phyloP scores from a whole-genome alignment of 2,888 invertebrate species.

The Eulithis testata region DNA sequence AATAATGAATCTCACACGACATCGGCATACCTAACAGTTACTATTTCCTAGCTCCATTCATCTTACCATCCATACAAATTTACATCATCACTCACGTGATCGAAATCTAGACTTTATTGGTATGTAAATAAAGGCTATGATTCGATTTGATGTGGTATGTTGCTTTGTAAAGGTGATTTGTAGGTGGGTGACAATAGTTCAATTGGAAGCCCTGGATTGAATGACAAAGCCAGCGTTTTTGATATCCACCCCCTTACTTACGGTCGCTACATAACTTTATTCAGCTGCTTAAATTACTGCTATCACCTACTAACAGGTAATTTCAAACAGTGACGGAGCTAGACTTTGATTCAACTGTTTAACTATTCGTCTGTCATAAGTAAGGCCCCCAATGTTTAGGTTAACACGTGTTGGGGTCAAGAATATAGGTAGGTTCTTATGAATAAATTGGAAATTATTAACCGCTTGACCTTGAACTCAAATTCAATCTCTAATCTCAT shows the following conservation, averaged over 20 bases:
- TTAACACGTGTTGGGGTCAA: conserved; percentile 20
- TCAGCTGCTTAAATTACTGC: too few species aligned
- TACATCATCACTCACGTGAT: neutral
- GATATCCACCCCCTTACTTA: conserved; percentile 15
- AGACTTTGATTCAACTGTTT: too few species aligned
- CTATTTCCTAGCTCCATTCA: conserved; percentile 21
- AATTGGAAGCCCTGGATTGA: conserved; percentile 50
- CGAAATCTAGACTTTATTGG: neutral
- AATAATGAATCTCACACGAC: conserved; percentile 9
- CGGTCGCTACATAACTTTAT: too few species aligned
- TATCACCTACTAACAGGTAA: too few species aligned
- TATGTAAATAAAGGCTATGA: neutral
- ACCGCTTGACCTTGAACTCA: too few species aligned
- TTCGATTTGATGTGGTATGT: neutral
- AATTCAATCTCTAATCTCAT: too few species aligned
- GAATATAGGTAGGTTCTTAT: conserved; percentile 5
- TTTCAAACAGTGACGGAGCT: too few species aligned
- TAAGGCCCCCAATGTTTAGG: neutral
- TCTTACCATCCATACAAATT: neutral
- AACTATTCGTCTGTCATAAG: too few species aligned
- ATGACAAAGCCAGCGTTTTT: conserved; percentile 45
- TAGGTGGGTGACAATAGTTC: conserved; percentile 48
- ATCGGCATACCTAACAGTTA: conserved; percentile 6
- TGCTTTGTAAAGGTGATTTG: conserved; percentile 36
- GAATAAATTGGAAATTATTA: too few species aligned